Percentiles rank a stretch among this genome's conserved stretches.
Evolutionary conservation across 2,888 invertebrate genomes (phyloP).

Genomic region (Agriopis leucophaearia): DNA sequence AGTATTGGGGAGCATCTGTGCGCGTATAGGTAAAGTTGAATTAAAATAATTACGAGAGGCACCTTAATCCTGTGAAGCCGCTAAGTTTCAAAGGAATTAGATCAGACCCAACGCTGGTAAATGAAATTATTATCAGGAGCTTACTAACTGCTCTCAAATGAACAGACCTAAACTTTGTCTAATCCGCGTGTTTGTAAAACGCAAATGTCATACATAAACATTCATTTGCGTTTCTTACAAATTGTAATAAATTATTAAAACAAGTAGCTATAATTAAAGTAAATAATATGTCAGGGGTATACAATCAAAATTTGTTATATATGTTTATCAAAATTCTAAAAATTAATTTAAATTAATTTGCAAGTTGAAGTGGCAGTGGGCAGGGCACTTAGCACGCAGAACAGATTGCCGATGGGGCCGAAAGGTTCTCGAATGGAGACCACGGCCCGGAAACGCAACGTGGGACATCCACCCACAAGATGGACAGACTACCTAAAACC

Average conservation of each 20-base stretch:
- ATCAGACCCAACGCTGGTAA: slow-evolving; percentile 37
- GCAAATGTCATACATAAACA: background rate
- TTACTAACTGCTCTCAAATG: slow-evolving; percentile 30
- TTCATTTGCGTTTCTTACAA: background rate
- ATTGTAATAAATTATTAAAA: no score
- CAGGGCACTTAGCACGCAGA: no score
- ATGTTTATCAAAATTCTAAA: no score
- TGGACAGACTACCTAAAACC: no score
- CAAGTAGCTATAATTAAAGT: background rate
- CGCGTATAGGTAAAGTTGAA: slow-evolving; percentile 30
- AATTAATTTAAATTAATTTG: no score
- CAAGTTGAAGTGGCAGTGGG: no score
- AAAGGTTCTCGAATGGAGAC: no score
- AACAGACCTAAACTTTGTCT: slow-evolving; percentile 31
- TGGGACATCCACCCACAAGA: no score
- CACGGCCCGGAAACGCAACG: no score
- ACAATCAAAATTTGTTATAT: no score
- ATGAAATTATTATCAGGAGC: slow-evolving; percentile 44
- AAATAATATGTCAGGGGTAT: no score
- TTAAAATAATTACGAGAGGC: slow-evolving; percentile 44
- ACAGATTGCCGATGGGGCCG: no score
- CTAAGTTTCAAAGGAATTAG: slow-evolving; percentile 44
- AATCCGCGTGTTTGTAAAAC: slow-evolving; percentile 17
- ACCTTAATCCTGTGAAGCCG: slow-evolving; percentile 40
- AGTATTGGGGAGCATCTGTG: slow-evolving; percentile 18